Percentiles rank a stretch among this genome's conserved stretches.
Evolutionary conservation across 1,140 invertebrate genomes (phyloP).

Genomic region (Phenacoccus solenopsis): DNA sequence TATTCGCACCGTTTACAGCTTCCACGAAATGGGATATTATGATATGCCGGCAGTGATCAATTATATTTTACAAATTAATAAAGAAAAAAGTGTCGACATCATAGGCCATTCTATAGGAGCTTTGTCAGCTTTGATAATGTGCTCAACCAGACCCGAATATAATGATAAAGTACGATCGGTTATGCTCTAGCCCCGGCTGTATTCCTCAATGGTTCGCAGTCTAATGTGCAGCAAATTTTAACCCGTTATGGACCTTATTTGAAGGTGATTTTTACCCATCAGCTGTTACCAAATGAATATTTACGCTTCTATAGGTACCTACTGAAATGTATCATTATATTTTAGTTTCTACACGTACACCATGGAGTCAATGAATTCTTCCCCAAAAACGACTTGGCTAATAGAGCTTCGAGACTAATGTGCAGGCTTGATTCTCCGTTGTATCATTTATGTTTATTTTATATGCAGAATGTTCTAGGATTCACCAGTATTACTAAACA

Average conservation of each 20-base stretch:
- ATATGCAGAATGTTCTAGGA: constrained; percentile 4
- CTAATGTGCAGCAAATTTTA: constrained; percentile 15
- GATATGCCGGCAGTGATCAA: constrained; percentile 57
- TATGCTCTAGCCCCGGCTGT: constrained; percentile 35
- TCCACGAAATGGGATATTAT: constrained; percentile 49
- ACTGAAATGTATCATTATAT: background rate
- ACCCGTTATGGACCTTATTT: constrained; percentile 5
- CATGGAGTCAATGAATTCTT: constrained; percentile 6
- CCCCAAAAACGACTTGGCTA: constrained; percentile 1
- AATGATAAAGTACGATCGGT: constrained; percentile 36
- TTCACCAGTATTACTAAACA: constrained; percentile 1
- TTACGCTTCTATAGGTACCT: no score
- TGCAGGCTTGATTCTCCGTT: background rate
- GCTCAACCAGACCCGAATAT: constrained; percentile 39
- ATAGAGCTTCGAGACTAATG: constrained; percentile 1
- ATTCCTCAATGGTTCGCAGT: constrained; percentile 24
- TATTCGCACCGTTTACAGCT: constrained; percentile 33
- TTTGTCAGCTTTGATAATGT: constrained; percentile 36
- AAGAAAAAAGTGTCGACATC: constrained; percentile 40
- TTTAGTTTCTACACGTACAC: background rate
- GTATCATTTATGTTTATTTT: constrained; percentile 8
- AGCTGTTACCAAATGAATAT: background rate
- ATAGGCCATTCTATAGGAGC: constrained; percentile 41
- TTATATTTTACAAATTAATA: constrained; percentile 41
- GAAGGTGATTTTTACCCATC: background rate